A percentile compares a stretch with the other conserved stretches of the same genome.
These are phyloP conservation scores for Agrochola lota DNA, from an alignment of 2,888 invertebrate genomes.

Conservation along the genomic window DNA sequence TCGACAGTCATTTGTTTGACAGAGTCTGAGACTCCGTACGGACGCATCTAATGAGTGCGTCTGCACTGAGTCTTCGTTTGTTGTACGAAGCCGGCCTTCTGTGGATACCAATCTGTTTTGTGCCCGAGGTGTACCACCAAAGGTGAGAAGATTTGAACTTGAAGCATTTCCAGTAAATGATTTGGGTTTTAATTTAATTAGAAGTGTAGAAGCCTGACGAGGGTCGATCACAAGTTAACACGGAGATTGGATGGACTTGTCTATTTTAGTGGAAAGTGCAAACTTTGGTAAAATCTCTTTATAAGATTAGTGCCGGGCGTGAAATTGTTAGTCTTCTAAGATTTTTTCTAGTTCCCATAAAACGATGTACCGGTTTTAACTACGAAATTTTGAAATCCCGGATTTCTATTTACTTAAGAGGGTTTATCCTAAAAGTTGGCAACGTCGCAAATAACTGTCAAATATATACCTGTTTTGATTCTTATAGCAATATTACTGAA, in stretches of 20 bases:
- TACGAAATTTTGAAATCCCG: no score
- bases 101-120: not conserved
- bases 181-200: constrained; percentile 74
- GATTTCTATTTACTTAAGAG: no score
- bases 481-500: no score
- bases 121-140: not conserved
- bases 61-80: no score
- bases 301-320: not conserved
- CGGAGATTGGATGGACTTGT: constrained; percentile 47
- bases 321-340: not conserved
- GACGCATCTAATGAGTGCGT: not conserved
- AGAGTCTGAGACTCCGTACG: not conserved
- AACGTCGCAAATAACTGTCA: no score
- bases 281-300: constrained; percentile 33
- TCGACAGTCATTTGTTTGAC: not conserved
- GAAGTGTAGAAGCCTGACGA: constrained; percentile 68
- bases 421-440: no score
- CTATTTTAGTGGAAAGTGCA: constrained; percentile 32
- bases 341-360: not conserved
- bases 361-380: no score
- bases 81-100: not conserved
- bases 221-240: constrained; percentile 71
- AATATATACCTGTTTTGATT: no score
- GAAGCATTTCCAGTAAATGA: constrained; percentile 61
- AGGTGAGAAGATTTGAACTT: constrained; percentile 29